Conservation (phyloP, 2,797 vertebrate species). For the Fundulus diaphanus region DNA sequence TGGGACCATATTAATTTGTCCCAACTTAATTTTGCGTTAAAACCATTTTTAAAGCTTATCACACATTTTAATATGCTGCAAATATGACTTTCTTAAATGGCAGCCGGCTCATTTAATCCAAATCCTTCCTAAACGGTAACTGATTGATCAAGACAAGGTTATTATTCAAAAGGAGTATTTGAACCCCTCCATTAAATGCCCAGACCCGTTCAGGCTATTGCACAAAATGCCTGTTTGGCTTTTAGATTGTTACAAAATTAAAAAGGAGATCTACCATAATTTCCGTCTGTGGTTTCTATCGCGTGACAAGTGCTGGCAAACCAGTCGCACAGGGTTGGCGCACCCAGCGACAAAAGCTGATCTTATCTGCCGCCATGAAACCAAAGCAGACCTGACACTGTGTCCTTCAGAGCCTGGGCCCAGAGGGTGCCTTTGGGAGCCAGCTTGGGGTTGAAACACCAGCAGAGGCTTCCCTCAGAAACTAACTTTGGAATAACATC, state of each 20-base stretch:
- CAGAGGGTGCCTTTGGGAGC: conserved; percentile 64
- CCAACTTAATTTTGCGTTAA: neutral
- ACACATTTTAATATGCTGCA: neutral
- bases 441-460: conserved; percentile 43
- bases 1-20: neutral
- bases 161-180: neutral
- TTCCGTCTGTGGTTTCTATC: conserved; percentile 66
- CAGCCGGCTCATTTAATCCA: neutral
- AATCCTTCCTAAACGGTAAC: neutral
- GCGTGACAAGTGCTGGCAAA: conserved; percentile 69
- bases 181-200: neutral
- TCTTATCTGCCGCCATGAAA: conserved; percentile 76
- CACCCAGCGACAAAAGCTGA: conserved; percentile 65
- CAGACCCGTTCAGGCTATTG: neutral
- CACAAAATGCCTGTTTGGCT: neutral
- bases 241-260: neutral
- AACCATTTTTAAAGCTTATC: neutral
- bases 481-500: conserved; percentile 58
- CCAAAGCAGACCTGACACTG: conserved; percentile 61
- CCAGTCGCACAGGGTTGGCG: conserved; percentile 48
- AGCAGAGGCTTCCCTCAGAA: conserved; percentile 60
- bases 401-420: conserved; percentile 59
- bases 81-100: neutral
- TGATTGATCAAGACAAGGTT: neutral
- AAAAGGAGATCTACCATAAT: conserved; percentile 41